Evolutionary conservation across 2,797 vertebrate genomes (phyloP), one percentile per base, ranked within the genome.

Genomic region (Onychomys torridus): DNA sequence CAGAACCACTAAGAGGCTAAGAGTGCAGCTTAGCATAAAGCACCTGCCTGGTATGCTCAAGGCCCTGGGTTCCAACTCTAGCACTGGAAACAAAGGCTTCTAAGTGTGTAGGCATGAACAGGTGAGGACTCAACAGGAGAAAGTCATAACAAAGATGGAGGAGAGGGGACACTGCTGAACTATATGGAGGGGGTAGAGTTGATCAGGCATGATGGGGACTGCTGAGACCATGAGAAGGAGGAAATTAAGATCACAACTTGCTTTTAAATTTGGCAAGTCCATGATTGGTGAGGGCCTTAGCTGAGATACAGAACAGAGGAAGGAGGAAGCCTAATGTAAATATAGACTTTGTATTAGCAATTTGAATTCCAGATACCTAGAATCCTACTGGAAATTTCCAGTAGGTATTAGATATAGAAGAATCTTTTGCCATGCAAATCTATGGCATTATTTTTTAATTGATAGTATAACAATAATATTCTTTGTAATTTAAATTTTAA

Each of bases 401-500:
- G 25, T 49, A 87, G 76, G 21, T 90, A 93, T 49, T 25, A 97
- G 75, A 87, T 5, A 46, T 67, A n/a, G 1, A 84, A 79, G 43
- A 91, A 81, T 89, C 21, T 65, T 82, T 63, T 57, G 37, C 27
- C 40, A 85, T 82, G 82, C 76, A 78, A 94, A 93, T 85, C 21
- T 43, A 90, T n/a, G 85, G 21, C 71, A 90, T 67, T 89, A 65
- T 85, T 90, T 95, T 94, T 90, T 76, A 95, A 89, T 96, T 87
- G n/a, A 13, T 93, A 86, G 25, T 61, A 61, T 95, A 87, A 79
- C 21, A 89, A 79, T 69, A 96, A 81, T 89, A 13, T 1, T 83
- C 49, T 95, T 97, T 77, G 69, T 93, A 94, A 89, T 88, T 92
- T 82, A 78, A 94, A 93, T 91, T 78, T 46, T 75, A 96, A 94